These are phyloP conservation scores for Calyptomena viridis DNA, from an alignment of 2,113 vertebrate genomes.

Conservation along the genomic window DNA sequence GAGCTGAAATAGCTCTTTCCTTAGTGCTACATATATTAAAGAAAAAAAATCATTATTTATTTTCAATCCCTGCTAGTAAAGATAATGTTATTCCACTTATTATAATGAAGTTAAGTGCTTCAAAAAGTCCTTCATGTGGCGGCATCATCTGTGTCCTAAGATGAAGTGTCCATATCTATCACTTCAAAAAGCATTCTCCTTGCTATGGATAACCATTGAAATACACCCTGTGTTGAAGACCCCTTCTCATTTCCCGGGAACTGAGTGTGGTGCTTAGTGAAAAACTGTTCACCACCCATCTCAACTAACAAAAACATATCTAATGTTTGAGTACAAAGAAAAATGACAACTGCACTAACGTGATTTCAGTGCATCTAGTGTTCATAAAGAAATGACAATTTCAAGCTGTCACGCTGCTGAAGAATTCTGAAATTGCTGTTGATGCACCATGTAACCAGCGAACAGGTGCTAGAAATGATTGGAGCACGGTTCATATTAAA, in stretches of 20 bases:
- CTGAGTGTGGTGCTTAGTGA: background rate
- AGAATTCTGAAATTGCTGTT: constrained; percentile 57
- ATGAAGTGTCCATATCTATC: background rate
- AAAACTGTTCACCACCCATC: background rate
- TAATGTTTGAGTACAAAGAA: constrained; percentile 30
- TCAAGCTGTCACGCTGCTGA: constrained; percentile 53
- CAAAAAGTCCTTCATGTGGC: constrained; percentile 4
- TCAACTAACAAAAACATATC: constrained; percentile 9
- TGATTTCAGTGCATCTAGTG: constrained; percentile 30
- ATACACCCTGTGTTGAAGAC: background rate
- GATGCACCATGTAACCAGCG: constrained; percentile 58
- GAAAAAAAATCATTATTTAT: background rate
- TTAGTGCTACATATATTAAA: background rate
- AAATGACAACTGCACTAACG: constrained; percentile 26
- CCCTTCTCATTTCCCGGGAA: background rate
- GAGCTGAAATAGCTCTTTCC: background rate
- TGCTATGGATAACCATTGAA: background rate
- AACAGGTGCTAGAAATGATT: constrained; percentile 64
- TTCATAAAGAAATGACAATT: constrained; percentile 58
- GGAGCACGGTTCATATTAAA: constrained; percentile 28
- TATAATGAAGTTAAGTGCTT: constrained; percentile 42
- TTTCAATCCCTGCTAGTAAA: background rate
- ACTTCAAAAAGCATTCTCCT: constrained; percentile 28
- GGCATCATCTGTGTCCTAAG: background rate
- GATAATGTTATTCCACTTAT: constrained; percentile 20